Evolutionary conservation across 2,113 vertebrate genomes (phyloP), one percentile per base, ranked within the genome.

Genomic region (Triplophysa rosa): DNA sequence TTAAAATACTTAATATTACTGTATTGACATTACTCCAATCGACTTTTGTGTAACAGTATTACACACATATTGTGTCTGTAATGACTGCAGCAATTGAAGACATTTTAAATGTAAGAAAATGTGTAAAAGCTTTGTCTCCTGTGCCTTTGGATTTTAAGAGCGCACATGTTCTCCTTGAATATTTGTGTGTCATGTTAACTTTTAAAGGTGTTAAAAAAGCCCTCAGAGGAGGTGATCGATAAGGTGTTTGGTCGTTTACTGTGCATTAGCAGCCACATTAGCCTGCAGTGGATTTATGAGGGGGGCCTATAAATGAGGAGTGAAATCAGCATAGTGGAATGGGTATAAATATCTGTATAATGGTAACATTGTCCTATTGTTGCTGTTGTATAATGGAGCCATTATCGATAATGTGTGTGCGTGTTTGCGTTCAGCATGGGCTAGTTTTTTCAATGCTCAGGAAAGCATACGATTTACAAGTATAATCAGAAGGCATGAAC

Each of bases 191-290:
- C 77, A 64, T 79, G 80, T 67, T 67, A 91, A 89, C 83, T 90
- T 92, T 92, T 86, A 87, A 85, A 87, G 87, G 84, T 84, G 80
- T 80, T 80, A 87, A 91, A 91, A 93, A 91, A 91, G 87, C 87
- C 87, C 82, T 89, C 89, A 91, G 91, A 92, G 90, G 87, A 86
- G 77, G 85, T 89, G 71, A 92, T 93, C 91, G 91, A 91, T 92
- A 90, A 91, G 69, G 81, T 85, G 78, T 26, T 29, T 85, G 89
- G 91, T 89, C 89, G 90, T 92, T 92, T 92, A 91, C 86, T 86
- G 90, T 88, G 84, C 89, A 93, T 93, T 92, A 92, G 90, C 89
- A 83, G 89, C 86, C 87, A 87, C 88, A 90, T 91, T 91, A 91
- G 89, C 86, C 67, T 54, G 71, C 85, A 21, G 68, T 74, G 89